Percentiles rank a stretch among this genome's conserved stretches.
These are phyloP conservation scores for Brachypteracias leptosomus DNA, from an alignment of 2,113 vertebrate species.

Conservation along the genomic window DNA sequence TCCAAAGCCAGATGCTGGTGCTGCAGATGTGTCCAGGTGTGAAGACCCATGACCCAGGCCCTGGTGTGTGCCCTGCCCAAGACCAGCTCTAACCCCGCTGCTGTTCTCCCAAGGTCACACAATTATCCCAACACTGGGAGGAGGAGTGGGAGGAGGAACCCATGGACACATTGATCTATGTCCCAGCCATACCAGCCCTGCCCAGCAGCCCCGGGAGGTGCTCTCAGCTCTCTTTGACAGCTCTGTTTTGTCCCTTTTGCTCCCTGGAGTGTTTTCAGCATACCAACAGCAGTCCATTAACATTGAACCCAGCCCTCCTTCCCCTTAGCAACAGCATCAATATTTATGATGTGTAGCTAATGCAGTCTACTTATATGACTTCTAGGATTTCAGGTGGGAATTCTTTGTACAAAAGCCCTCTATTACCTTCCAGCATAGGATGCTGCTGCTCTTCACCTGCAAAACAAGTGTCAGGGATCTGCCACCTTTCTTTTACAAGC, in stretches of 20 bases:
- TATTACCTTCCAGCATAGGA: not conserved
- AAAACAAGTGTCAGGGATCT: not conserved
- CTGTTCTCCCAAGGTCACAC: not conserved
- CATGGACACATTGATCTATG: fast-evolving
- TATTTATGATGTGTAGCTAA: conserved; percentile 70
- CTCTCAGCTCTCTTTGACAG: not conserved
- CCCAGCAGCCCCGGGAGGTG: not conserved
- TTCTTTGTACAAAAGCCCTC: conserved; percentile 22
- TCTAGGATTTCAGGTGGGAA: conserved; percentile 21
- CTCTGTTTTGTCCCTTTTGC: not conserved
- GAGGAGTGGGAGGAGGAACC: not conserved
- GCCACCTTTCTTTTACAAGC: not conserved
- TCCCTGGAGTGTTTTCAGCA: not conserved
- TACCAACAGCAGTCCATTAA: conserved; percentile 3
- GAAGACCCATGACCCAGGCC: fast-evolving
- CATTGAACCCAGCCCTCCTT: conserved; percentile 24
- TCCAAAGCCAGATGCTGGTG: not conserved
- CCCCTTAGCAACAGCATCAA: conserved; percentile 51
- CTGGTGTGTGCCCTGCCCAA: not conserved
- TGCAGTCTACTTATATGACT: conserved; percentile 58
- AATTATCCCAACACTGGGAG: not conserved
- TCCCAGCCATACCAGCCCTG: not conserved
- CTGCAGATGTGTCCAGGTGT: not conserved
- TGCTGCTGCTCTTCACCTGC: not conserved
- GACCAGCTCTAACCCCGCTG: not conserved